Percentiles rank a stretch among this genome's conserved stretches.
Evolutionary conservation across 2,113 vertebrate genomes (phyloP).

Genomic region (Gambusia affinis): DNA sequence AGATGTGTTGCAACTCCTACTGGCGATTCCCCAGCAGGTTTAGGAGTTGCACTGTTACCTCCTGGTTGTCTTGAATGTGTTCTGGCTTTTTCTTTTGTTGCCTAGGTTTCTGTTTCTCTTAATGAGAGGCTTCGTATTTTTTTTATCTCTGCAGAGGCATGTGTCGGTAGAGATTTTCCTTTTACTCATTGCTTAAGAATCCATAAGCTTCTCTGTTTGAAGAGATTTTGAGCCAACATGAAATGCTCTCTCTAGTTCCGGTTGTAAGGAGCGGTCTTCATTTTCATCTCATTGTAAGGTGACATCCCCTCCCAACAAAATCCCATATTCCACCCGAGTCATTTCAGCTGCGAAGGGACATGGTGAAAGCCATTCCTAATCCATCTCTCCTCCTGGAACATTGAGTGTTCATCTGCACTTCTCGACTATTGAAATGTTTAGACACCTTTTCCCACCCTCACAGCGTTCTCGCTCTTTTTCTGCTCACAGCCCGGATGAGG

Average conservation of each 20-base stretch:
- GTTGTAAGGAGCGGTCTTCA: conserved; percentile 75
- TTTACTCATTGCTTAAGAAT: background rate
- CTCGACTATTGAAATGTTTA: conserved; percentile 39
- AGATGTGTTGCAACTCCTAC: background rate
- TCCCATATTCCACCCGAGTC: conserved; percentile 60
- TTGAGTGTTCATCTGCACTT: conserved; percentile 68
- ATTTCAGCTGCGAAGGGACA: conserved; percentile 59
- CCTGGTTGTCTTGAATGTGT: too few relatives aligned
- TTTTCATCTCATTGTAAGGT: conserved; percentile 73
- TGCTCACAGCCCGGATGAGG: conserved; percentile 84
- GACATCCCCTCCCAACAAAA: conserved; percentile 39
- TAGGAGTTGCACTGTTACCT: background rate
- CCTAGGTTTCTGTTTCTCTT: background rate
- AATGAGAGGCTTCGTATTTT: background rate
- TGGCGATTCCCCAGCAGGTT: background rate
- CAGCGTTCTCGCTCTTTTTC: conserved; percentile 28
- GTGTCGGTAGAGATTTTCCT: background rate
- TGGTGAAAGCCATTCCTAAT: conserved; percentile 44
- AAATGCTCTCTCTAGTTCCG: conserved; percentile 19
- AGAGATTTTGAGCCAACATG: conserved; percentile 1
- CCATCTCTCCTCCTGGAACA: conserved; percentile 61
- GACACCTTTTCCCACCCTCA: conserved; percentile 3
- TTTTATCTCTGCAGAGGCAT: background rate
- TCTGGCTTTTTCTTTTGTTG: background rate
- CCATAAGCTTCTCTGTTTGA: background rate